Base-by-base conservation (phyloP, 2,797 vertebrate genomes). In the Sebastes oblongus region DNA sequence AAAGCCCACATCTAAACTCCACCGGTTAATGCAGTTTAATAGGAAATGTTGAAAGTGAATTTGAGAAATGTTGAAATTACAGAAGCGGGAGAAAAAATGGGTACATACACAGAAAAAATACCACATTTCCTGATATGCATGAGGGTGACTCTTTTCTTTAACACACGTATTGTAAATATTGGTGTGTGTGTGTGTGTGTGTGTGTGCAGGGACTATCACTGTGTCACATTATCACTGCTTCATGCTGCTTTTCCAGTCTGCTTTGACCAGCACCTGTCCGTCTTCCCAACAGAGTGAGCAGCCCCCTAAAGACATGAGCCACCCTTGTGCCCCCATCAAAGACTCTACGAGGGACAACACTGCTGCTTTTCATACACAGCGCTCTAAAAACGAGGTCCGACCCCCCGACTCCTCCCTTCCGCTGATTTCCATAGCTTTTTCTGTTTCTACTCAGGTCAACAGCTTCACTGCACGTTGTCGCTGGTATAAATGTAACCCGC, bases 361-460 rank as follows among this genome's bases (percentile, higher is more conserved):
- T 80, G 88, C 95, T 90, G 93, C 95, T 80, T 98, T 97, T 95
- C 96, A 97, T 79, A 89, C 95, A 81, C 96, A 96, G 87, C 81
- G 86, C 78, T 94, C 96, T 92, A 98, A 97, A 95, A 96, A 96
- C 81, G 96, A 97, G 96, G 96, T 97, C 93, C 84, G 94, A 91
- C 80, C 89, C 87, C 77, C 85, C 52, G 32, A 82, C 79, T 76
- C 75, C 85, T 81, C 81, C 24, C 61, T 32, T 29, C 69, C 77
- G 71, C 86, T 80, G 79, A 72, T 82, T 72, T 74, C 81, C 86
- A 73, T 88, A 88, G 85, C 74, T 82, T 90, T 89, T 60, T 82
- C 42, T 89, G 76, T 90, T 80, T 75, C 78, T 78, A 79, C 68
- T 83, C 77, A 81, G 81, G 75, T 78, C 79, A 83, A 83, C 81